These are phyloP conservation scores for Stichodactyla helianthus DNA, from an alignment of 64 coral and sea anemone genomes.

Conservation along the genomic window DNA sequence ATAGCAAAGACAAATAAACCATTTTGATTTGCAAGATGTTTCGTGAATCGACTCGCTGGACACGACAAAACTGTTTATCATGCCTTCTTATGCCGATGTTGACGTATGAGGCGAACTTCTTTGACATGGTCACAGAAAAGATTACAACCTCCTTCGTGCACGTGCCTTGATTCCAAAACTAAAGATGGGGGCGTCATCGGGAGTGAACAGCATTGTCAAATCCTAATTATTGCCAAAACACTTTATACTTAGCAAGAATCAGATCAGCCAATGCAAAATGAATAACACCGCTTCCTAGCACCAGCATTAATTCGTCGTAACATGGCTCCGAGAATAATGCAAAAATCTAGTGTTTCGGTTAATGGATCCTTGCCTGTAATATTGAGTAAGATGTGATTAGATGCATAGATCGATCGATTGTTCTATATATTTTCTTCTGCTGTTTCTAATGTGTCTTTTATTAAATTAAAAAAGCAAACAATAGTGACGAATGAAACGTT, in stretches of 20 bases:
- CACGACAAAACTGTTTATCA: constrained; percentile 30
- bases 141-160: constrained; percentile 42
- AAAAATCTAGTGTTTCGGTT: not conserved
- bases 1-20: not conserved
- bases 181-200: constrained; percentile 59
- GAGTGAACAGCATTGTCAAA: constrained; percentile 56
- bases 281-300: not conserved
- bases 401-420: not conserved
- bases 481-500: not conserved
- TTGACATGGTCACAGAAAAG: constrained; percentile 26
- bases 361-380: not conserved
- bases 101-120: constrained; percentile 25
- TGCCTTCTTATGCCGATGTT: constrained; percentile 34
- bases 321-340: not conserved
- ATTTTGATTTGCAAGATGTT: constrained; percentile 11
- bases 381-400: not conserved
- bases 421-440: not conserved
- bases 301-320: not conserved
- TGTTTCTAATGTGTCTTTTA: not conserved
- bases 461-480: not conserved
- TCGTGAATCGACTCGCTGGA: constrained; percentile 14
- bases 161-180: constrained; percentile 47
- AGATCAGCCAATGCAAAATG: not conserved
- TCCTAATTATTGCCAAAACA: constrained; percentile 64
- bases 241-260: not conserved